Evolutionary conservation across 2,113 vertebrate species (phyloP), one percentile per base, ranked within the genome.

Genomic region (Amphiprion ocellaris): DNA sequence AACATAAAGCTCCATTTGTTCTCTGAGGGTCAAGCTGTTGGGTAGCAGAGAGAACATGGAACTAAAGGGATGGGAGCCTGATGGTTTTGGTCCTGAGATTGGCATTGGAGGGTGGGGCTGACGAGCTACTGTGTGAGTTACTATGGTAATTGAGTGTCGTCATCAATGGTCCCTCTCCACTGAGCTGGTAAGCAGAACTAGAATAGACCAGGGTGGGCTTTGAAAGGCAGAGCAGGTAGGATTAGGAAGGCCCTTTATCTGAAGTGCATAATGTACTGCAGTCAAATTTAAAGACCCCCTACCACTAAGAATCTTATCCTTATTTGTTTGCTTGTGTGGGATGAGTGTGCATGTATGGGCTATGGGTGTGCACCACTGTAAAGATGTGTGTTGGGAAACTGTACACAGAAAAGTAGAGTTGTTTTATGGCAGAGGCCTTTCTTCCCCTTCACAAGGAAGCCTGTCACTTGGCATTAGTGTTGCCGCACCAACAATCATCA

Each of bases 381-480:
- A 67, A 74, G 12, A 54, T 87, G 73, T 65, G 73, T 83, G 86
- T 83, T 77, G 66, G 59, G 11, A 70, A 82, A 76, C 44, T 75
- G 59, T 54, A 53, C 73, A 88, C 86, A 72, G 84, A 80, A 86
- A 87, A 91, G 81, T 76, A 86, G 82, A 85, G 87, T 83, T 65
- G 85, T 89, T 90, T 85, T 87, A 81, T 89, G 80, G 84, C 58
- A 94, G 95, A 68, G 55, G 85, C 95, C 95, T 95, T 94, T 95
- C 95, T 89, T 96, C 94, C 96, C 86, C 88, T 93, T 90, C 93
- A 89, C 83, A 88, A 80, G 70, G 96, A 95, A 97, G 96, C 96
- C 96, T 98, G 98, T 97, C 97, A 96, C 95, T 98, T 97, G 95
- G 94, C 92, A 98, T 99, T 96, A 98, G 96, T 95, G 96, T 99